Conservation (phyloP, 37 sponge, comb jelly and placozoan genomes). For the Hexactinellida sp. region DNA sequence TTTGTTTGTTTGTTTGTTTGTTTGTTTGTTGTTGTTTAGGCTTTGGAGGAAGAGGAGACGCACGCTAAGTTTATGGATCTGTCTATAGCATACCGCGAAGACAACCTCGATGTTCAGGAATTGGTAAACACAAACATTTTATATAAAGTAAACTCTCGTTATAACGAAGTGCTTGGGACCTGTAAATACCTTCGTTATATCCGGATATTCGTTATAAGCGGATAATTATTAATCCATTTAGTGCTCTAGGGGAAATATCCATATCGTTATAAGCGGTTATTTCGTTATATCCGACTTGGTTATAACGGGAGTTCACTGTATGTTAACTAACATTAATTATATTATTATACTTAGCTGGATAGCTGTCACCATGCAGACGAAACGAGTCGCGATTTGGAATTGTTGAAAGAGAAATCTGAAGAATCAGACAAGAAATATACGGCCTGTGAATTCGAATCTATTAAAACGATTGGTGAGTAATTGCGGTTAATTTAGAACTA, state of each 20-base stretch:
- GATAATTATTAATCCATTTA: too few species aligned
- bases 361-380: neutral
- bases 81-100: neutral
- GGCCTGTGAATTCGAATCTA: conserved; percentile 49
- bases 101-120: neutral
- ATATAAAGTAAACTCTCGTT: too few species aligned
- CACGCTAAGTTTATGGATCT: neutral
- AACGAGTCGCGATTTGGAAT: neutral
- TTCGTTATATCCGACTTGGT: too few species aligned
- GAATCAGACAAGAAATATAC: conserved; percentile 45
- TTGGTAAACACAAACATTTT: neutral
- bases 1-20: neutral
- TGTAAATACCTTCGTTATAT: too few species aligned
- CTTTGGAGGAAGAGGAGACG: neutral
- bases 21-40: neutral
- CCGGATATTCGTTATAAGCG: too few species aligned
- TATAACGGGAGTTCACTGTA: too few species aligned
- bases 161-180: too few species aligned
- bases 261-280: too few species aligned
- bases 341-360: neutral
- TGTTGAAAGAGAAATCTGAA: neutral
- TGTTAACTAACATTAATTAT: too few species aligned
- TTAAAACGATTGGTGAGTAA: conserved; percentile 59
- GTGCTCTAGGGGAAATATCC: too few species aligned
- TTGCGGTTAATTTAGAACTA: too few species aligned